These are phyloP conservation scores for Hedya salicella DNA, from an alignment of 2,888 invertebrate genomes.

Conservation along the genomic window DNA sequence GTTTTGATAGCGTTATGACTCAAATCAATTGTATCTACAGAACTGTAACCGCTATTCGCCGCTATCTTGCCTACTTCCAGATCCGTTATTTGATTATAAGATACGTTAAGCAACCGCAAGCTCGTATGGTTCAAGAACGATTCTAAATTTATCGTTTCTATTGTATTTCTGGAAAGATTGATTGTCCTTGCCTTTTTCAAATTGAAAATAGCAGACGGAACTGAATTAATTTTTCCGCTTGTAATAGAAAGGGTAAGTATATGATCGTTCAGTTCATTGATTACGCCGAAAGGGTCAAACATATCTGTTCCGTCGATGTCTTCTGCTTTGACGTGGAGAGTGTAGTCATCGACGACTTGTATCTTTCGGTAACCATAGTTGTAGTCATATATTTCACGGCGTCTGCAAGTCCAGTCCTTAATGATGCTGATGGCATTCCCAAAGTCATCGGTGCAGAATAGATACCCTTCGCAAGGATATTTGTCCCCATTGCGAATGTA, in stretches of 20 bases:
- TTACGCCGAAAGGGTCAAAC: not conserved
- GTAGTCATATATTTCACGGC: slow-evolving; percentile 21
- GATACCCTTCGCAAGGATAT: slow-evolving; percentile 22
- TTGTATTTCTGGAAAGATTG: slow-evolving; percentile 21
- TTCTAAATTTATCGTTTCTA: slow-evolving; percentile 24
- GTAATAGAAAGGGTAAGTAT: slow-evolving; percentile 16
- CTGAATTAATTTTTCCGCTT: slow-evolving; percentile 23
- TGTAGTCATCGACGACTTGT: slow-evolving; percentile 23
- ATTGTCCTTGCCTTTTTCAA: slow-evolving; percentile 2
- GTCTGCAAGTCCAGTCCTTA: slow-evolving; percentile 30
- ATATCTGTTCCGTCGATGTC: slow-evolving; percentile 2
- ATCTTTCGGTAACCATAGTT: slow-evolving; percentile 3
- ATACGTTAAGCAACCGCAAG: slow-evolving; percentile 22
- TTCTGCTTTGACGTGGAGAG: slow-evolving; percentile 14
- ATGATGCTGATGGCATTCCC: not conserved
- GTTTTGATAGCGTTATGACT: slow-evolving; percentile 31
- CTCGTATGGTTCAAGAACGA: slow-evolving; percentile 1
- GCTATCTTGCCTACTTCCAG: slow-evolving; percentile 14
- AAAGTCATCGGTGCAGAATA: slow-evolving; percentile 23
- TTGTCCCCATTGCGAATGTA: not conserved
- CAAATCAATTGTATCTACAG: slow-evolving; percentile 23
- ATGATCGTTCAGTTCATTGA: slow-evolving; percentile 16
- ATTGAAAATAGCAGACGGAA: slow-evolving; percentile 19
- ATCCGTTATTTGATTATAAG: slow-evolving; percentile 22
- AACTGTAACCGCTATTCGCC: not conserved